Evolutionary conservation across 2,888 invertebrate genomes (phyloP).

Genomic region (Spisula solida): DNA sequence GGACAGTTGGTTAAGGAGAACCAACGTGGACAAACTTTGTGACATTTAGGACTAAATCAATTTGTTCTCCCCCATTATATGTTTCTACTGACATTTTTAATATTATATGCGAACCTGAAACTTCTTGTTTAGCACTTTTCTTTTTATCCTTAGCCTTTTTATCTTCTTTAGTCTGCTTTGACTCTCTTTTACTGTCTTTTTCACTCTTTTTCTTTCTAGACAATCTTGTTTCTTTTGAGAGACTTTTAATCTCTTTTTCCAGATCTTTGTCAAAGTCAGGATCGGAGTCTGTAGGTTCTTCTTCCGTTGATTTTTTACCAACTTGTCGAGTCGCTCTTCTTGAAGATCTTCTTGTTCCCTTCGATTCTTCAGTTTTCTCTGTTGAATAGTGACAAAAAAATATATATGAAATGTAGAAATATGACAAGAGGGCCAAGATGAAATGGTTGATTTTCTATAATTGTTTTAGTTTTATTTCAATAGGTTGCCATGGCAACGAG

Average conservation of each 20-base stretch:
- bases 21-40: no score
- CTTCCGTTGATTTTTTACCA: background rate
- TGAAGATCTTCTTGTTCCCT: background rate
- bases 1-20: no score
- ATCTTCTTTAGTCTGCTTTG: background rate
- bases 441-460: no score
- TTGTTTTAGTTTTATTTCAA: no score
- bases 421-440: no score
- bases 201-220: conserved; percentile 50
- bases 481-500: no score
- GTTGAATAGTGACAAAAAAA: background rate
- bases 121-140: conserved; percentile 20
- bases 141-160: background rate
- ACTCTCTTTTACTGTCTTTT: conserved; percentile 44
- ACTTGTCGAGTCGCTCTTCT: background rate
- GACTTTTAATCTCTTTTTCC: conserved; percentile 77
- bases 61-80: no score
- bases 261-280: conserved; percentile 75
- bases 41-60: no score
- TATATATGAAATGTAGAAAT: background rate
- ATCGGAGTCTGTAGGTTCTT: conserved; percentile 56
- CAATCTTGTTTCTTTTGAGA: conserved; percentile 67
- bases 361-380: background rate
- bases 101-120: conserved; percentile 25
- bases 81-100: no score